Evolutionary conservation across 2,888 invertebrate species (phyloP).

Genomic region (Galerucella calmariensis): DNA sequence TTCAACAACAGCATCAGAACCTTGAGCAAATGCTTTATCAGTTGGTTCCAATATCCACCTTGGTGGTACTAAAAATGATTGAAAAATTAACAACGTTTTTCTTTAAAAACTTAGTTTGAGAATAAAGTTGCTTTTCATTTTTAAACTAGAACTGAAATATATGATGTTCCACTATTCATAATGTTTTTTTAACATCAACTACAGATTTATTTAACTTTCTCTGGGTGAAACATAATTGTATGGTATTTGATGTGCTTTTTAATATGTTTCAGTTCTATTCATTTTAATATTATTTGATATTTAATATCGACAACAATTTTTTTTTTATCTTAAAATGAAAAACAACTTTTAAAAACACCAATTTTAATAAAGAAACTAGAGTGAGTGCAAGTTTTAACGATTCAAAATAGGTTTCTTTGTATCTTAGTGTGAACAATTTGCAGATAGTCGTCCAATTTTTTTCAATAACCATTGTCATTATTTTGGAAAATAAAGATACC

Average conservation of each 20-base stretch:
- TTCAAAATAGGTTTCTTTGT: not conserved
- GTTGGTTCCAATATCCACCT: conserved; percentile 96
- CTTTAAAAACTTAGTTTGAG: not conserved
- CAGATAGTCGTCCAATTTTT: no score
- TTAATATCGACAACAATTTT: not conserved
- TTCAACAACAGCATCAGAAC: conserved; percentile 92
- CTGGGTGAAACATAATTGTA: no score
- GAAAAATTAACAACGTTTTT: conserved; percentile 9
- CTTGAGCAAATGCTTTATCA: conserved; percentile 94
- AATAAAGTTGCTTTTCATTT: conserved; percentile 19
- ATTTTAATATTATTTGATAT: no score
- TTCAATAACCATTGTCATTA: no score
- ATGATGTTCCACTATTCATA: no score
- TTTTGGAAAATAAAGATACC: no score
- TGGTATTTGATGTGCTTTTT: no score
- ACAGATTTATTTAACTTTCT: no score
- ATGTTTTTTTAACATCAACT: no score
- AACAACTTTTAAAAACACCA: not conserved
- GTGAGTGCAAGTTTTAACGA: not conserved
- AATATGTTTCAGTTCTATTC: no score
- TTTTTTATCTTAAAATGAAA: not conserved
- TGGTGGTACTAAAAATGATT: conserved; percentile 84
- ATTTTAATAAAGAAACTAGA: not conserved
- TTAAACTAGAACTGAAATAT: not conserved
- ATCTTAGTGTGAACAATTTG: not conserved